phyloP scores from a whole-genome alignment of 1,140 invertebrate species.

The Stenopsyche tienmushanensis region DNA sequence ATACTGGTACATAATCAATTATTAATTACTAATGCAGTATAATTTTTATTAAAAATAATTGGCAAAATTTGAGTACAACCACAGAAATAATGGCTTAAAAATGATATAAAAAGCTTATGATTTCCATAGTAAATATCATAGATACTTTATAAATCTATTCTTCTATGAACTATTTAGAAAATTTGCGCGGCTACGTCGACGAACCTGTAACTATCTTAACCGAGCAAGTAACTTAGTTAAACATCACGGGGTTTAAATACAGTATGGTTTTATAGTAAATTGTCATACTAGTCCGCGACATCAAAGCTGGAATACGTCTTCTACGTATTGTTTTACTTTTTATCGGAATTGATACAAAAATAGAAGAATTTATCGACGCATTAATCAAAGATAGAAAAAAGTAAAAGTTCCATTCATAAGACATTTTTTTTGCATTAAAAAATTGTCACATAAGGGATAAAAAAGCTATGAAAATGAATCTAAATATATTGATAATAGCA shows the following conservation, averaged over 20 bases:
- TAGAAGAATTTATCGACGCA: slow-evolving; percentile 29
- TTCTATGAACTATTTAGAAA: neutral
- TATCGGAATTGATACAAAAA: neutral
- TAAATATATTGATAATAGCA: neutral
- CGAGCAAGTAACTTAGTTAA: slow-evolving; percentile 31
- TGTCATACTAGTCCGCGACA: slow-evolving; percentile 31
- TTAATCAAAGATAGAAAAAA: slow-evolving; percentile 29
- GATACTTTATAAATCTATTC: too few relatives aligned
- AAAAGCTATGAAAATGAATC: neutral
- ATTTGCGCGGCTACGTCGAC: slow-evolving; percentile 12
- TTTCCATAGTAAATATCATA: too few relatives aligned
- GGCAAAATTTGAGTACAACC: too few relatives aligned
- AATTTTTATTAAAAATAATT: too few relatives aligned
- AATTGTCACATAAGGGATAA: neutral
- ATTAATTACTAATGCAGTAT: too few relatives aligned
- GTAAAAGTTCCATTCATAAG: neutral
- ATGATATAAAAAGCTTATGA: too few relatives aligned
- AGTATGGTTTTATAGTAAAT: slow-evolving; percentile 28
- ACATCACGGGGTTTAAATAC: slow-evolving; percentile 34
- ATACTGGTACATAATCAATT: too few relatives aligned
- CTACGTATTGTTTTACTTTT: too few relatives aligned
- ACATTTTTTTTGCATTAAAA: neutral
- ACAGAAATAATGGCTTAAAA: too few relatives aligned
- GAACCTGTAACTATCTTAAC: slow-evolving; percentile 4
- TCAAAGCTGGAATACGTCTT: slow-evolving; percentile 13